Percentiles rank a stretch among this genome's conserved stretches.
phyloP scores from a whole-genome alignment of 2,888 invertebrate species.

The Ophioninae sp. region DNA sequence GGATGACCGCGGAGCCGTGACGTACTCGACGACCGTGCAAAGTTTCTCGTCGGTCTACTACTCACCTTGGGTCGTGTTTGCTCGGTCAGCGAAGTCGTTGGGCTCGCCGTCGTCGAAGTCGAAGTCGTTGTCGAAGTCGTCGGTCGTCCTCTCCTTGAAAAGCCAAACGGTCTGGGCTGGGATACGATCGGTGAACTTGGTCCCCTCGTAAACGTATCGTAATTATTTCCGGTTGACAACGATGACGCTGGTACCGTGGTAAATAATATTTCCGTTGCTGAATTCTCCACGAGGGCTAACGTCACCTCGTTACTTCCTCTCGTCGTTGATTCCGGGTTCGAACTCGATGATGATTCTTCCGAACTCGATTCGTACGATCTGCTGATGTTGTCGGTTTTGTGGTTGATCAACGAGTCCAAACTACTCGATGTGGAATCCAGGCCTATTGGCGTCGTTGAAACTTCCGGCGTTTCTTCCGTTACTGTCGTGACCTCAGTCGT shows the following conservation, averaged over 20 bases:
- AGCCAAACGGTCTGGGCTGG: slow-evolving; percentile 83
- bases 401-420: slow-evolving; percentile 42
- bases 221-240: slow-evolving; percentile 37
- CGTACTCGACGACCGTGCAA: slow-evolving; percentile 76
- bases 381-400: slow-evolving; percentile 34
- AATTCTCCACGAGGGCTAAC: slow-evolving; percentile 73
- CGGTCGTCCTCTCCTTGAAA: slow-evolving; percentile 81
- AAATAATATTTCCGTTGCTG: slow-evolving; percentile 74
- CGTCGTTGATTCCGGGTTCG: slow-evolving; percentile 26
- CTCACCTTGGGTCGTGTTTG: slow-evolving; percentile 78
- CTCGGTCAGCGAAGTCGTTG: slow-evolving; percentile 67
- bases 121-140: slow-evolving; percentile 71
- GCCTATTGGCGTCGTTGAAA: slow-evolving; percentile 47
- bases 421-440: slow-evolving; percentile 36
- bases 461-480: slow-evolving; percentile 57
- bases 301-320: slow-evolving; percentile 61
- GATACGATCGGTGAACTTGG: slow-evolving; percentile 78
- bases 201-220: slow-evolving; percentile 62
- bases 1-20: slow-evolving; percentile 72
- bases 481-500: slow-evolving; percentile 34
- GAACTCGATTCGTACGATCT: slow-evolving; percentile 14
- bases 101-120: slow-evolving; percentile 58
- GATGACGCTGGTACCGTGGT: slow-evolving; percentile 69
- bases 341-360: slow-evolving; percentile 40
- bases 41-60: slow-evolving; percentile 76